phyloP scores from a whole-genome alignment of 2,888 invertebrate species.

The Elmis aenea region DNA sequence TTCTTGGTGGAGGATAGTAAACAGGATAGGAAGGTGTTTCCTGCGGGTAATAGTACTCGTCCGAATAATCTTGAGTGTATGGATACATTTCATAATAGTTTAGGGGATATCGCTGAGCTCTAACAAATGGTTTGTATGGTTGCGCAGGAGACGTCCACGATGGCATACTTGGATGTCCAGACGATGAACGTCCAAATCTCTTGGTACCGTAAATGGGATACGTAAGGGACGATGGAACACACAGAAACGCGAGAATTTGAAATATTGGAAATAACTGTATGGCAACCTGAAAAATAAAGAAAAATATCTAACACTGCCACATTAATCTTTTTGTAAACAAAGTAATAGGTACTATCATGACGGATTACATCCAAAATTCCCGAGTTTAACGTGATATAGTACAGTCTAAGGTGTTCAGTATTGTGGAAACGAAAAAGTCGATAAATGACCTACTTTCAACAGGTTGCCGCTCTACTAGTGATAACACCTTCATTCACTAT shows the following conservation, averaged over 20 bases:
- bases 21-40: conserved; percentile 35
- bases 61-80: conserved; percentile 52
- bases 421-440: too few relatives aligned
- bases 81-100: conserved; percentile 47
- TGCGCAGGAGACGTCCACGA: conserved; percentile 28
- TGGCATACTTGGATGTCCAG: conserved; percentile 17
- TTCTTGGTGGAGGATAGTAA: conserved; percentile 45
- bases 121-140: conserved; percentile 32
- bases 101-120: conserved; percentile 49
- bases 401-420: too few relatives aligned
- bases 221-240: conserved; percentile 29
- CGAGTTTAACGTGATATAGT: too few relatives aligned
- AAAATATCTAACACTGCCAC: not conserved
- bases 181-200: conserved; percentile 37
- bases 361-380: too few relatives aligned
- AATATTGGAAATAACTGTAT: conserved; percentile 34
- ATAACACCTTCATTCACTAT: too few relatives aligned
- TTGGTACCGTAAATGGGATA: conserved; percentile 46
- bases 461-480: conserved; percentile 21
- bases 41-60: conserved; percentile 46
- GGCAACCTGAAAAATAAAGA: conserved; percentile 37
- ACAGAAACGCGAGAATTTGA: conserved; percentile 37
- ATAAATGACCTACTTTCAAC: conserved; percentile 27
- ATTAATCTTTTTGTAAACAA: conserved; percentile 6
- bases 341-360: conserved; percentile 5